Percentiles rank a stretch among this genome's conserved stretches.
Evolutionary conservation across 2,888 invertebrate genomes (phyloP).

Genomic region (Cephus pulcher): DNA sequence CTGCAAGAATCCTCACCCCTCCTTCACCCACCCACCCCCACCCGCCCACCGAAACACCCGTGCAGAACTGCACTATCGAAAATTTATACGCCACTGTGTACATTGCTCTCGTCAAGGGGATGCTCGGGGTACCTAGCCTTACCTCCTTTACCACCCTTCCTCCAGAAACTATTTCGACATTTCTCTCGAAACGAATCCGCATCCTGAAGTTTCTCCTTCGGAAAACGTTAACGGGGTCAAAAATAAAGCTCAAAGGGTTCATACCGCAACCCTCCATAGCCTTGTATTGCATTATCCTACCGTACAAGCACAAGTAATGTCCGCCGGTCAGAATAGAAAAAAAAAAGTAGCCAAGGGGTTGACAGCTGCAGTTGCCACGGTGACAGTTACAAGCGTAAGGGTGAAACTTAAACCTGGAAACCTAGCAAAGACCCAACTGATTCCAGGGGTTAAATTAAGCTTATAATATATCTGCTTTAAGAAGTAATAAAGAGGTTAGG

Average conservation of each 20-base stretch:
- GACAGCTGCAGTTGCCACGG: conserved; percentile 20
- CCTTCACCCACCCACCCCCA: too few relatives aligned
- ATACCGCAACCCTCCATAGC: background rate
- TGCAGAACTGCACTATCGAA: conserved; percentile 4
- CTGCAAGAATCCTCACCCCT: background rate
- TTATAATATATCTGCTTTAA: conserved; percentile 16
- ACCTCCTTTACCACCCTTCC: background rate
- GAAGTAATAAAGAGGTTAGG: background rate
- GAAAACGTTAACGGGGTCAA: background rate
- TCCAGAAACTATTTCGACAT: background rate
- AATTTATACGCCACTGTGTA: conserved; percentile 4
- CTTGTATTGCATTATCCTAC: background rate
- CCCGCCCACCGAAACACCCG: background rate
- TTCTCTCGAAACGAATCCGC: background rate
- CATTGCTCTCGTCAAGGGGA: background rate
- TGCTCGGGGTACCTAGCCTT: background rate
- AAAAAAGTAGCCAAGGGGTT: background rate
- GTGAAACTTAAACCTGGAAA: conserved; percentile 55
- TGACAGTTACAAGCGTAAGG: conserved; percentile 47
- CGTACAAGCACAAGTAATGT: background rate
- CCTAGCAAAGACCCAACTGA: conserved; percentile 49
- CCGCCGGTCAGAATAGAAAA: background rate
- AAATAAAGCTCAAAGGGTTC: background rate
- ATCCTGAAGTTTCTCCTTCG: background rate
- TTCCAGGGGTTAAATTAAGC: conserved; percentile 54